Evolutionary conservation across 2,797 vertebrate genomes (phyloP).

Genomic region (Scleropages formosus): DNA sequence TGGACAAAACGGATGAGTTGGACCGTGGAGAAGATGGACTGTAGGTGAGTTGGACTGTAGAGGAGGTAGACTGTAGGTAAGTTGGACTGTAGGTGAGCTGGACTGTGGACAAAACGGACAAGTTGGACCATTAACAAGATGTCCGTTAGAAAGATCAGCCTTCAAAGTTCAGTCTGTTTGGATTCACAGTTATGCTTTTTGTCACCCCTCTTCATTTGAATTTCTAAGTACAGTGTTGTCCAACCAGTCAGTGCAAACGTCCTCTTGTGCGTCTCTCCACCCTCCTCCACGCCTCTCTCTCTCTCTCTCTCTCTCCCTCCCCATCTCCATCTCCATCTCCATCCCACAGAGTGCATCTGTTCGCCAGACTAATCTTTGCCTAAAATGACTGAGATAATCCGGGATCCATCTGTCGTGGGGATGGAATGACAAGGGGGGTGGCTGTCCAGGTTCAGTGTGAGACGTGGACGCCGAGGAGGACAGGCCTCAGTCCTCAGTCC

Average conservation of each 20-base stretch:
- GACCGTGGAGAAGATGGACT: not conserved
- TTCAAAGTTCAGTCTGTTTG: no score
- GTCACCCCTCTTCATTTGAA: no score
- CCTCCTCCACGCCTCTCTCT: conserved; percentile 24
- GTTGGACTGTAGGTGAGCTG: no score
- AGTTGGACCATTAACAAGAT: not conserved
- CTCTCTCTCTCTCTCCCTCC: conserved; percentile 22
- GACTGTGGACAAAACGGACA: no score
- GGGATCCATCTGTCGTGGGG: conserved; percentile 64
- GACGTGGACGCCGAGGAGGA: not conserved
- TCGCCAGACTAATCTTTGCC: conserved; percentile 73
- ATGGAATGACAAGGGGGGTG: conserved; percentile 72
- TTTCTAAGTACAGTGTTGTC: no score
- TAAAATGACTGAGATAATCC: conserved; percentile 77
- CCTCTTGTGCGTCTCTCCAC: conserved; percentile 28
- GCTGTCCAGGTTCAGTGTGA: conserved; percentile 71
- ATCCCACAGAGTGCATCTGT: conserved; percentile 69
- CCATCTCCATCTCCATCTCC: conserved; percentile 20
- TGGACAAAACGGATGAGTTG: no score
- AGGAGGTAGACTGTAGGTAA: not conserved
- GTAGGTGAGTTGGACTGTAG: not conserved
- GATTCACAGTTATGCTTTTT: no score
- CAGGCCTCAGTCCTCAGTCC: not conserved
- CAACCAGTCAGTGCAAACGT: conserved; percentile 8
- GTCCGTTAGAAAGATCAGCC: no score